Conservation (phyloP, 30 jellyfish, hydroid and myxozoan species). For the Chironex yamaguchii region DNA sequence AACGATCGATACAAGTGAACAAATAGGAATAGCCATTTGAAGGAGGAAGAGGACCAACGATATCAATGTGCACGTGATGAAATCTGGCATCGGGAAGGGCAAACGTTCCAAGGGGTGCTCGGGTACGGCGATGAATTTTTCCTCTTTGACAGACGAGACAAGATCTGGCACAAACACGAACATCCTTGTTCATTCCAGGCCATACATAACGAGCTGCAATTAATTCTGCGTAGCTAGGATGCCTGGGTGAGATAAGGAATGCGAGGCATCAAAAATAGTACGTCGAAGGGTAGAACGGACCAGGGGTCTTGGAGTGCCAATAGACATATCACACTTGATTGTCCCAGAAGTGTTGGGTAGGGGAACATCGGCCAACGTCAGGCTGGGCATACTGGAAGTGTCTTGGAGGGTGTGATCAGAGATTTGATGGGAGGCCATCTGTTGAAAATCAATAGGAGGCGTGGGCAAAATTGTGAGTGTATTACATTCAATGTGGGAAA, state of each 20-base stretch:
- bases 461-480: too few species aligned
- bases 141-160: conserved; percentile 33
- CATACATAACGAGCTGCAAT: conserved; percentile 8
- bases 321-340: not conserved
- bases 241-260: conserved; percentile 14
- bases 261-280: not conserved
- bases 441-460: too few species aligned
- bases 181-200: conserved; percentile 47
- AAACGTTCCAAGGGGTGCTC: conserved; percentile 6
- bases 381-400: too few species aligned
- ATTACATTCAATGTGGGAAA: too few species aligned
- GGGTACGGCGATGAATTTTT: conserved; percentile 25
- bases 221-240: conserved; percentile 26
- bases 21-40: too few species aligned
- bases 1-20: too few species aligned
- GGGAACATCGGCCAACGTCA: too few species aligned
- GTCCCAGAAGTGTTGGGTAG: not conserved
- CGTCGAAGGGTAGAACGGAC: not conserved
- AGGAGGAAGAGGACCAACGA: too few species aligned
- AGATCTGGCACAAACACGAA: conserved; percentile 28
- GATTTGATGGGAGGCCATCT: too few species aligned
- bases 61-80: too few species aligned
- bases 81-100: too few species aligned
- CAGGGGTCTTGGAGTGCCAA: not conserved
- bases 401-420: too few species aligned